Evolutionary conservation across 30 jellyfish, hydroid and myxozoan species (phyloP).

Genomic region (Aurelia sp.): DNA sequence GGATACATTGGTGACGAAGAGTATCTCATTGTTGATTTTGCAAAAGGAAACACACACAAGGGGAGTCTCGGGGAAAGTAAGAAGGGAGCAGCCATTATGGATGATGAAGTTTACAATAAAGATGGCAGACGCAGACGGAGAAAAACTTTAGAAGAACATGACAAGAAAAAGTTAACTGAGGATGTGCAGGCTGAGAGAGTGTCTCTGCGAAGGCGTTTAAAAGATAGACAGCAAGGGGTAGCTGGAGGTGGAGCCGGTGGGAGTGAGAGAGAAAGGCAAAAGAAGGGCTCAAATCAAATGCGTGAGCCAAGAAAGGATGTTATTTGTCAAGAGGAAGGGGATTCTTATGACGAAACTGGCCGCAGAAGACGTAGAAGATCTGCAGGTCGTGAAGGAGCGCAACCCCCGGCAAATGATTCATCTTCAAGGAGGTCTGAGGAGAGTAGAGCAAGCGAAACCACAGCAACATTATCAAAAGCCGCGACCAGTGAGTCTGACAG

Average conservation of each 20-base stretch:
- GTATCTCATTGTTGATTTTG: slow-evolving; percentile 82
- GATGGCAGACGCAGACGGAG: slow-evolving; percentile 67
- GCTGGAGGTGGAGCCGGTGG: neutral
- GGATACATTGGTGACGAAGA: slow-evolving; percentile 83
- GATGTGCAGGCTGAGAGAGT: slow-evolving; percentile 17
- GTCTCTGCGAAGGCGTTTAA: slow-evolving; percentile 17
- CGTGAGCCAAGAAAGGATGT: neutral
- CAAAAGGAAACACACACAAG: slow-evolving; percentile 3
- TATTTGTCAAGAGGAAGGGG: neutral
- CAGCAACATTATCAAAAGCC: slow-evolving; percentile 42
- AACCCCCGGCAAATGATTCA: slow-evolving; percentile 41
- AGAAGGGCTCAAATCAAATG: neutral
- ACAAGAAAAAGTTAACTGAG: neutral
- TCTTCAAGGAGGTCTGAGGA: slow-evolving; percentile 16
- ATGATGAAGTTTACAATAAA: slow-evolving; percentile 46
- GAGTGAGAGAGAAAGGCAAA: slow-evolving; percentile 4
- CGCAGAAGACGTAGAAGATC: slow-evolving; percentile 34
- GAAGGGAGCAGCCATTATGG: slow-evolving; percentile 23
- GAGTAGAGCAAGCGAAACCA: slow-evolving; percentile 25
- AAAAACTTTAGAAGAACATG: neutral
- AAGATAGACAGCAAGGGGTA: neutral
- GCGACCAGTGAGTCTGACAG: slow-evolving; percentile 14
- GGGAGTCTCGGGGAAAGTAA: neutral
- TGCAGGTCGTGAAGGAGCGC: neutral
- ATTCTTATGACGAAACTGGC: slow-evolving; percentile 18